Base-by-base conservation (phyloP, 2,113 vertebrate genomes). In the Forbesichthys agassizii region DNA sequence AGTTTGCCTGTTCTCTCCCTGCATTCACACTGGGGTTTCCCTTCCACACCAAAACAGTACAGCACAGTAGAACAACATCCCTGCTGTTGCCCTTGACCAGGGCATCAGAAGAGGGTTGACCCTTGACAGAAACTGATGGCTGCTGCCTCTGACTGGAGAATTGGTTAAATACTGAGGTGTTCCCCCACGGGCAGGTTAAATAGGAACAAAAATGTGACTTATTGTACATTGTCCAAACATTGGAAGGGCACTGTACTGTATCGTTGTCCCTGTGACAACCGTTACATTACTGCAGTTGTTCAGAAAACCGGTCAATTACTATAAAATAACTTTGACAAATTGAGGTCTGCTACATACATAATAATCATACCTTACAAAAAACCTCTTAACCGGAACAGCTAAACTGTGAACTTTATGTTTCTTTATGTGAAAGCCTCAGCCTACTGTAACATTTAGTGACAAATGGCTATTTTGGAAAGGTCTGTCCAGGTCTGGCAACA, bases 371-470 rank as follows among this genome's bases (percentile, higher is more conserved):
- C 27, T 27, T 27, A 27, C 27, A 27, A 27, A 27, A 27, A 27
- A 27, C 27, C 27, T 27, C 27, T 27, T 27, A 27, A 27, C 27
- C 27, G 27, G 27, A 65, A 76, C 52, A 72, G 33, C 11, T 14
- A 62, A 78, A 82, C 73, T 69, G 80, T 66, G 62, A 80, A 48
- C 59, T 42, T 33, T 12, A 49, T 80, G 82, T 83, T 88, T 84
- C 61, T 62, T 53, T 64, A 84, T 69, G 70, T 6, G 64, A 42
- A 5, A 42, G 36, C 36, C 5, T 42, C 68, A 56, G 54, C 18
- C 33, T 75, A 66, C 6, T 20, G 52, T 80, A 77, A 78, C 68
- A 71, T 9, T 83, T 75, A 83, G 67, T 79, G 85, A 85, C 81
- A 86, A 73, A 61, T 75, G 48, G 65, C 57, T 55, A 54, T 42